A percentile compares a stretch with the other conserved stretches of the same genome.
Evolutionary conservation across 2,113 vertebrate species (phyloP).

Genomic region (Morphnarchus princeps): DNA sequence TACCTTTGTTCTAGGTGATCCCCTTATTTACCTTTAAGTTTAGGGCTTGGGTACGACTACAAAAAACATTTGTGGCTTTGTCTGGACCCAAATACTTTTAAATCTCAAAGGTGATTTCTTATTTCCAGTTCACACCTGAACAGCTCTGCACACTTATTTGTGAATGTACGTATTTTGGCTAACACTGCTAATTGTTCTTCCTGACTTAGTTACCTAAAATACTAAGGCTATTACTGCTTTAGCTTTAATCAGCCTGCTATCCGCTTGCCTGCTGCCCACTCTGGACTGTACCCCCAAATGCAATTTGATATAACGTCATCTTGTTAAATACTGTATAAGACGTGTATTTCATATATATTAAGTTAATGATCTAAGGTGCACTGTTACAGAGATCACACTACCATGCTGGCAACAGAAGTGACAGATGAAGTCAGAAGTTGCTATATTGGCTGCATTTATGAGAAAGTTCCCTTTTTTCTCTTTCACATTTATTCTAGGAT

Average conservation of each 20-base stretch:
- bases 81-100: not conserved
- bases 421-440: not conserved
- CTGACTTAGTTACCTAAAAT: not conserved
- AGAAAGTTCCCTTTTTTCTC: not conserved
- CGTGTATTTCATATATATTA: rapidly evolving
- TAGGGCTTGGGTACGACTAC: not conserved
- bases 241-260: not conserved
- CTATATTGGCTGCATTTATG: not conserved
- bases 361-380: not conserved
- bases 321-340: not conserved
- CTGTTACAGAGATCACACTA: not conserved
- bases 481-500: not conserved
- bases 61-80: not conserved
- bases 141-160: not conserved
- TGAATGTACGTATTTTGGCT: not conserved
- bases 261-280: not conserved
- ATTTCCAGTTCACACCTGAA: not conserved
- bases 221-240: not conserved
- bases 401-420: not conserved
- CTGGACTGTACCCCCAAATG: not conserved
- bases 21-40: not conserved
- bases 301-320: not conserved
- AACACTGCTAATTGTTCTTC: not conserved
- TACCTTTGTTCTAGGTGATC: not conserved
- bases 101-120: not conserved